These are phyloP conservation scores for Loripinus fragilis DNA, from an alignment of 2,888 invertebrate species.

Conservation along the genomic window DNA sequence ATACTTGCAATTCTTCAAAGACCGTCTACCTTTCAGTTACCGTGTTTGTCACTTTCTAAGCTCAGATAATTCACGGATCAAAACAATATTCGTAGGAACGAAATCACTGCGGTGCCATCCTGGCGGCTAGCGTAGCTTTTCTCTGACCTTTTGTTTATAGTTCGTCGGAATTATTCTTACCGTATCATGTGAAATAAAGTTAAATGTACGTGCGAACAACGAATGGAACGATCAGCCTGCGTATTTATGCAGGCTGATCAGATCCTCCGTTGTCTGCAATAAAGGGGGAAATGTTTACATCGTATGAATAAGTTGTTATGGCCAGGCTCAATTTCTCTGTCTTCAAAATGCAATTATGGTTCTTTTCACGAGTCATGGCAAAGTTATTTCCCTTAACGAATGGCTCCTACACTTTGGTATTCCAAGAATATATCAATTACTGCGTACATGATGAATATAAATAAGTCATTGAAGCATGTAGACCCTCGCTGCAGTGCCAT, in stretches of 20 bases:
- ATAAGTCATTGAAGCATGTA: not conserved
- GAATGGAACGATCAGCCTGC: too few relatives aligned
- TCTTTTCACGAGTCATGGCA: too few relatives aligned
- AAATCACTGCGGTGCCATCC: not conserved
- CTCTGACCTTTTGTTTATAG: slow-evolving; percentile 17
- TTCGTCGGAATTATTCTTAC: slow-evolving; percentile 10
- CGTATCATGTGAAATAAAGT: too few relatives aligned
- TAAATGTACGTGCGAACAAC: too few relatives aligned
- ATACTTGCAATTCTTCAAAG: not conserved
- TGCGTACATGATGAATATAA: slow-evolving; percentile 7
- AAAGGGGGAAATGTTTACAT: too few relatives aligned
- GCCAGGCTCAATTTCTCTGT: too few relatives aligned
- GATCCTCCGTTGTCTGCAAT: too few relatives aligned
- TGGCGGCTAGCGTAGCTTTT: not conserved
- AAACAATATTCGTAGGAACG: slow-evolving; percentile 14
- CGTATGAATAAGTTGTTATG: too few relatives aligned
- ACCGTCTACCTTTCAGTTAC: not conserved
- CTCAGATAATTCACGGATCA: slow-evolving; percentile 7
- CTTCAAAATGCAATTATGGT: too few relatives aligned
- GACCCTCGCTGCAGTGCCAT: not conserved
- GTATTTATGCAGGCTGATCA: too few relatives aligned
- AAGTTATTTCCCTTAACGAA: not conserved
- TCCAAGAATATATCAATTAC: slow-evolving; percentile 19
- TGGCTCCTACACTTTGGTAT: slow-evolving; percentile 12
- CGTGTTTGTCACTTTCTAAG: slow-evolving; percentile 7